Base-by-base conservation (phyloP, 1,140 invertebrate genomes). In the Brachionus plicatilis region DNA sequence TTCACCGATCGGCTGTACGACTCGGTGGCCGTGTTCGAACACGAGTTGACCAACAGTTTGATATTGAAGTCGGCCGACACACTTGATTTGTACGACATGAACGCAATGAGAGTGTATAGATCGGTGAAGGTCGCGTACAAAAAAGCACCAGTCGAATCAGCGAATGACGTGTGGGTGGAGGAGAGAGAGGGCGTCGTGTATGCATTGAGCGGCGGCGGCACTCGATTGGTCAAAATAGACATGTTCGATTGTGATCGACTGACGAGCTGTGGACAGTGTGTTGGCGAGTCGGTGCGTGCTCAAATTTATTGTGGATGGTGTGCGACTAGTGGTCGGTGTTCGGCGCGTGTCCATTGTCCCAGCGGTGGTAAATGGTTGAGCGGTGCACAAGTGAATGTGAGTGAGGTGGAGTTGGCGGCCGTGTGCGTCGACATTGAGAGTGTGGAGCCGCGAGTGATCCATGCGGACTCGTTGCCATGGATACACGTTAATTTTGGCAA, bases 251-350 rank as follows among this genome's bases (percentile, higher is more conserved):
- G 79, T 47, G 79, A 66, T 1, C 8, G 6, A 0, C 47, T 65
- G 24, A 3, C 9, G 3, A 45, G 24, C 6, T 82, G 79, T 65
- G 20, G 7, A 0, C 33, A 60, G 12, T 82, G 79, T 14, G 24
- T 68, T 41, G 66, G n/a, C 9, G n/a, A 70, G 29, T 70, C 66
- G 66, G 1, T 14, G 33, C 11, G 11, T 0, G 17, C 17, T 4
- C 41, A 68, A 2, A 53, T 53, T 1, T 65, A 43, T 37, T 82
- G 79, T 47, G 79, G 79, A 3, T 82, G 79, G 79, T 82, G 79
- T 17, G 41, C 79, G n/a, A 1, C 12, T 3, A 82, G 4, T 14
- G 29, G 14, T 43, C 11, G 17, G 27, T 80, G 79, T n/a, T 6
- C 27, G 0, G 4, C 33, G 2, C 12, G 14, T 0, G 20, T 4